Conservation (phyloP, 2,888 invertebrate species). For the Apeira syringaria region DNA sequence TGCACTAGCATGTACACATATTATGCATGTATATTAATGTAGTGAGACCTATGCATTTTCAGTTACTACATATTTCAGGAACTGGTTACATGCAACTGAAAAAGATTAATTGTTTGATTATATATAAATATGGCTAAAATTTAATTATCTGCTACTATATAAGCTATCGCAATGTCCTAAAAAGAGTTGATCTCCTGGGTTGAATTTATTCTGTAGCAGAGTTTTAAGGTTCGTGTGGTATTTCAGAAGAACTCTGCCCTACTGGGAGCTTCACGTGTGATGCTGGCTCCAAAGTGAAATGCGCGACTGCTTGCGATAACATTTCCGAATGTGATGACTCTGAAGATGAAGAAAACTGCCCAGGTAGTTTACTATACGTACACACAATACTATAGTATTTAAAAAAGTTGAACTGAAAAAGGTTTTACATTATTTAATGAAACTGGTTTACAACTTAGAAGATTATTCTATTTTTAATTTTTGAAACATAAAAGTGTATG, state of each 20-base stretch:
- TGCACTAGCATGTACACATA: constrained; percentile 12
- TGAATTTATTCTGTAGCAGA: background rate
- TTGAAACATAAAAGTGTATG: too few relatives aligned
- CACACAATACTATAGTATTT: too few relatives aligned
- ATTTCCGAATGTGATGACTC: constrained; percentile 78
- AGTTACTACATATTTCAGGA: too few relatives aligned
- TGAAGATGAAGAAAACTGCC: constrained; percentile 86
- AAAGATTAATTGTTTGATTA: too few relatives aligned
- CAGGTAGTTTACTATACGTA: constrained; percentile 26
- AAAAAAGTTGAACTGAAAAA: too few relatives aligned
- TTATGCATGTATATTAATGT: background rate
- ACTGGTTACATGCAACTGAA: too few relatives aligned
- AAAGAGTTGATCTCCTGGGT: constrained; percentile 16
- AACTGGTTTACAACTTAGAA: too few relatives aligned
- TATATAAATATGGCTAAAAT: too few relatives aligned
- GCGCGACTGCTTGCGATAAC: constrained; percentile 71
- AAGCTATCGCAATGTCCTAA: constrained; percentile 13
- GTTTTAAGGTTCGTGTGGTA: background rate
- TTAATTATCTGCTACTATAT: too few relatives aligned
- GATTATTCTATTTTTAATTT: too few relatives aligned
- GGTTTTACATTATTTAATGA: too few relatives aligned
- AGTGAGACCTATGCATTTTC: too few relatives aligned
- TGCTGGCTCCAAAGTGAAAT: constrained; percentile 40
- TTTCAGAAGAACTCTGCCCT: constrained; percentile 50
- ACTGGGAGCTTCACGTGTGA: constrained; percentile 48